Base-by-base conservation (phyloP, 2,113 vertebrate genomes). In the Microtus pennsylvanicus region DNA sequence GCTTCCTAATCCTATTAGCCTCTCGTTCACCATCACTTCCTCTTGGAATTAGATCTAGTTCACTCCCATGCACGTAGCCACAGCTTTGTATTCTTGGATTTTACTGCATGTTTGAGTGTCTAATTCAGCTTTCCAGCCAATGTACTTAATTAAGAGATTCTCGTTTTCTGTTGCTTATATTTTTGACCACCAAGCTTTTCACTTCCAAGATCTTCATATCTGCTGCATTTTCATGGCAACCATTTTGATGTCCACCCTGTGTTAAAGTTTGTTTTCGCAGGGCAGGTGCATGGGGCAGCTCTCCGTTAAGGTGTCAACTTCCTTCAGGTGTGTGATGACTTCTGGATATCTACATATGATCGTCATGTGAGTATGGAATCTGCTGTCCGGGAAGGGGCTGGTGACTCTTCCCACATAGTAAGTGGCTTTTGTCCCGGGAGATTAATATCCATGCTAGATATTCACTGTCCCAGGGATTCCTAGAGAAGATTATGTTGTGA, bases 1-100 rank as follows among this genome's bases (percentile, higher is more conserved):
- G 92, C 5, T 81, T 91, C 91, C 89, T 74, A 82, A 93, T 89
- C 77, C 89, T 93, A 72, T 94, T 95, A 94, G 63, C 42, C 42
- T 55, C 67, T 94, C 30, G 22, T n/a, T 82, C 77, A 33, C 52
- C 16, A 74, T 91, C 28, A 86, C 47, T 85, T 94, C 38, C 93
- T 52, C 52, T 83, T 16, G 47, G 90, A 87, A 76, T 67, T 76
- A 50, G 58, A 45, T 61, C 55, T 45, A 38, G 26, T 26, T 85
- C 58, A 16, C 77, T 82, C 61, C 72, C 19, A 52, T 26, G 26
- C 22, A 24, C n/a, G 13, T 16, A 21, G 47, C 26, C 22, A 7
- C 5, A 3, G n/a, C 14, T 85, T 67, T 61, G 33, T 45, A n/a
- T 90, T 92, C 85, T 67, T 67, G 33, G n/a, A n/a, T 90, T 92